These are phyloP conservation scores for Drosophila funebris DNA, from an alignment of 1,140 invertebrate genomes.

Conservation along the genomic window DNA sequence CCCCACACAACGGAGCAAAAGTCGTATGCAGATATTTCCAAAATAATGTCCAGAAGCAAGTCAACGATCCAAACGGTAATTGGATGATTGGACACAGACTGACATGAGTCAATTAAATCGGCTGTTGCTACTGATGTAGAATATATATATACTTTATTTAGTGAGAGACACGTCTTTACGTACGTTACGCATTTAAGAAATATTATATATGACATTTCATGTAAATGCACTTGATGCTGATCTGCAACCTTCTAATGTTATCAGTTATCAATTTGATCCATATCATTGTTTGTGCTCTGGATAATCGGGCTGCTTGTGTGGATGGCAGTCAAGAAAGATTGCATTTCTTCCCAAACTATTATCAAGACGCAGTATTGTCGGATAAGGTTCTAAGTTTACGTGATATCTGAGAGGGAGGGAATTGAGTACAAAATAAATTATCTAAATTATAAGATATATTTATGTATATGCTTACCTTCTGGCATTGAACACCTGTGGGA, in stretches of 20 bases:
- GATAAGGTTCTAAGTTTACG: conserved; percentile 94
- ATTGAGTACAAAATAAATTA: not conserved
- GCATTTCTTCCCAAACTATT: conserved; percentile 91
- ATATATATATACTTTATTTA: no score
- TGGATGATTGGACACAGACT: no score
- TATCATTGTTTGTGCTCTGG: conserved; percentile 87
- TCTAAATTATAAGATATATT: not conserved
- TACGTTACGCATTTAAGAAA: no score
- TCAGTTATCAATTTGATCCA: conserved; percentile 64
- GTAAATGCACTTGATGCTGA: not conserved
- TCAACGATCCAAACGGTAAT: no score
- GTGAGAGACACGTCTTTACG: no score
- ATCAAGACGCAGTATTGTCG: conserved; percentile 93
- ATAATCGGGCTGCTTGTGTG: conserved; percentile 94
- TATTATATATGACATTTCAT: no score
- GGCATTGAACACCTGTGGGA: conserved; percentile 96
- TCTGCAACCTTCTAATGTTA: not conserved
- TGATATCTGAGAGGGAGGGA: conserved; percentile 88
- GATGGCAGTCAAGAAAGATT: conserved; percentile 93
- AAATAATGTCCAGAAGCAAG: no score
- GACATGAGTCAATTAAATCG: no score
- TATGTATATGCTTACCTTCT: conserved; percentile 85
- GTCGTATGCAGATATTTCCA: no score
- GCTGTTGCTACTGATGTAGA: no score
- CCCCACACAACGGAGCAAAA: no score